Evolutionary conservation across 53 echinoderm and acorn worm genomes (phyloP), one percentile per base, ranked within the genome.

Genomic region (Echinometra lucunter): DNA sequence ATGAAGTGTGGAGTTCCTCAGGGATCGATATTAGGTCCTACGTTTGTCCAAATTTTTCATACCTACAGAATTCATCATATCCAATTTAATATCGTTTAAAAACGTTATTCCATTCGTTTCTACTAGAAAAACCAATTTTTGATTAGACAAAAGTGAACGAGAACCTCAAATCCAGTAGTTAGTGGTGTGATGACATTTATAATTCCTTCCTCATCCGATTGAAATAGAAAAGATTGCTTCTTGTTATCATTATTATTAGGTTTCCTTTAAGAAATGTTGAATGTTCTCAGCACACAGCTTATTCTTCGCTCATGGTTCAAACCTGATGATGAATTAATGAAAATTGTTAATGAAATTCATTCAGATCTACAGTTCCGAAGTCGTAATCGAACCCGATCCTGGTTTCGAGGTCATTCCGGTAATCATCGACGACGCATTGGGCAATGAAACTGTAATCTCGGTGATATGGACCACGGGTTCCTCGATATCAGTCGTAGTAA

Each of bases 321-420:
- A 57, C 15, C 13, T 57, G n/a, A n/a, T n/a, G n/a, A 57, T 57
- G 15, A 63, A 25, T 3, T 3, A 2, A 25, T 3, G 7, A 63
- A 63, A 63, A 23, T 21, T 25, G 63, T 63, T 63, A 25, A 25
- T 23, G 25, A 63, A 63, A 23, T 21, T 63, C 63, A 44, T 81
- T 81, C 23, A 85, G 85, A 85, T 85, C n/a, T 85, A 47, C 49
- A 85, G 37, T 85, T 85, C 85, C 27, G 85, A 53, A 21, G 49
- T 85, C 53, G 16, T 16, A 9, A 85, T 85, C 45, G 85, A 85
- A 28, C 10, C 27, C 28, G 16, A 49, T 49, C 53, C 85, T 53
- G 30, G 85, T 12, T 85, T 85, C n/a, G 8, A 10, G 23, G n/a
- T 47, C 5, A 30, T 85, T 49, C 85, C 85, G n/a, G 30, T 85